Evolutionary conservation across 2,888 invertebrate species (phyloP).

Genomic region (Mesorhabditis sp.): DNA sequence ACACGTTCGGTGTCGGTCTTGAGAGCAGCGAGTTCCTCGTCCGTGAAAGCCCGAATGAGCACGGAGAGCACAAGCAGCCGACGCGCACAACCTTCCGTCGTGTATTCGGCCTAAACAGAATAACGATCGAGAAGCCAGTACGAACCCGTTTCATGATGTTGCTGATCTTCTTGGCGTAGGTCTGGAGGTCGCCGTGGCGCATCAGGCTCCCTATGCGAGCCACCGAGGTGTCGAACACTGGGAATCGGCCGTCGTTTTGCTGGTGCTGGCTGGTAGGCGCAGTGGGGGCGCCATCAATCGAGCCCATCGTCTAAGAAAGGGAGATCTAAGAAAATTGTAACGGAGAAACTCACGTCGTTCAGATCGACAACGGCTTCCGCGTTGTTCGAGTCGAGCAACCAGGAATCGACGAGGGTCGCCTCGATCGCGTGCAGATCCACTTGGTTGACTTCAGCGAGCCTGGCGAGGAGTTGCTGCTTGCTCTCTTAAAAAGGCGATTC

Average conservation of each 20-base stretch:
- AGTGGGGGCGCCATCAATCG: background rate
- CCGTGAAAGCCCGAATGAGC: background rate
- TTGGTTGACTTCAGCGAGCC: background rate
- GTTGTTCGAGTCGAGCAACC: background rate
- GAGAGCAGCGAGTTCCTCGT: slow-evolving; percentile 2
- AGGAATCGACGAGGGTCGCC: background rate
- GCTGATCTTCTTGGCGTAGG: background rate
- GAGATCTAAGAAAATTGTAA: background rate
- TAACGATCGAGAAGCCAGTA: background rate
- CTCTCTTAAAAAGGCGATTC: background rate
- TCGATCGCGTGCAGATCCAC: slow-evolving; percentile 1
- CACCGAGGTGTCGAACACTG: background rate
- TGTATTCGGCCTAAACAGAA: background rate
- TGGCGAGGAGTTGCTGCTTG: background rate
- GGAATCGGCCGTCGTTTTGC: background rate
- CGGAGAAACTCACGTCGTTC: slow-evolving; percentile 18
- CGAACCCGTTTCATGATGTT: background rate
- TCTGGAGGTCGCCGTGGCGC: background rate
- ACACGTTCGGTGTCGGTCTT: slow-evolving; percentile 1
- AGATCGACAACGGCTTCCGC: slow-evolving; percentile 16
- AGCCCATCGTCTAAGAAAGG: background rate
- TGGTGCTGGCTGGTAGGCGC: background rate
- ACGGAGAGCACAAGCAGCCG: background rate
- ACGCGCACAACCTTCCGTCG: background rate
- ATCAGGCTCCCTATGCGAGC: background rate